phyloP scores from a whole-genome alignment of 2,888 invertebrate species.

The Ectropis crepuscularia region DNA sequence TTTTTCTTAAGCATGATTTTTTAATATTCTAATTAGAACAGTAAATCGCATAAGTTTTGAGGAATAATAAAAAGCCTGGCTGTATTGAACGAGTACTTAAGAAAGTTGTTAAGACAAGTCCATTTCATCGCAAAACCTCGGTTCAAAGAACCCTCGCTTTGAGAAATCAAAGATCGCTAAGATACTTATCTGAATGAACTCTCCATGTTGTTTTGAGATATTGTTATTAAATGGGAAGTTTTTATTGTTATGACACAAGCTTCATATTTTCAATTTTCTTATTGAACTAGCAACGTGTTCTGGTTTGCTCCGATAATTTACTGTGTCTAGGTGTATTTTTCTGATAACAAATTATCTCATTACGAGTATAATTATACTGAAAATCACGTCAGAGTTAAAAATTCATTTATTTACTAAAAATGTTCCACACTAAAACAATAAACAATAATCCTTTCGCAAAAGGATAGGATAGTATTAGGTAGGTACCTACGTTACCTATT shows the following conservation, averaged over 20 bases:
- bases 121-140: slow-evolving; percentile 13
- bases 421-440: too few relatives aligned
- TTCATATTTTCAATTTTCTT: background rate
- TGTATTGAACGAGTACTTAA: slow-evolving; percentile 12
- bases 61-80: slow-evolving; percentile 3
- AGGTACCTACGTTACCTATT: too few relatives aligned
- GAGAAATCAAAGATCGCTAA: slow-evolving; percentile 26
- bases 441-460: too few relatives aligned
- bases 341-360: too few relatives aligned
- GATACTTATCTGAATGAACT: slow-evolving; percentile 22
- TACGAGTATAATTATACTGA: too few relatives aligned
- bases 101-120: slow-evolving; percentile 22
- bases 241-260: background rate
- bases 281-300: too few relatives aligned
- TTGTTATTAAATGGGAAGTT: slow-evolving; percentile 8
- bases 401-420: too few relatives aligned
- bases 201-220: slow-evolving; percentile 17
- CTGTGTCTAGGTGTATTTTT: too few relatives aligned
- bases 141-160: slow-evolving; percentile 22
- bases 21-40: background rate
- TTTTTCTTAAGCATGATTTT: background rate
- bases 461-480: too few relatives aligned
- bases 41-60: background rate
- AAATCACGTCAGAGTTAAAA: too few relatives aligned
- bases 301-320: too few relatives aligned